These are phyloP conservation scores for Acipenser ruthenus DNA, from an alignment of 2,797 vertebrate genomes.

Conservation along the genomic window DNA sequence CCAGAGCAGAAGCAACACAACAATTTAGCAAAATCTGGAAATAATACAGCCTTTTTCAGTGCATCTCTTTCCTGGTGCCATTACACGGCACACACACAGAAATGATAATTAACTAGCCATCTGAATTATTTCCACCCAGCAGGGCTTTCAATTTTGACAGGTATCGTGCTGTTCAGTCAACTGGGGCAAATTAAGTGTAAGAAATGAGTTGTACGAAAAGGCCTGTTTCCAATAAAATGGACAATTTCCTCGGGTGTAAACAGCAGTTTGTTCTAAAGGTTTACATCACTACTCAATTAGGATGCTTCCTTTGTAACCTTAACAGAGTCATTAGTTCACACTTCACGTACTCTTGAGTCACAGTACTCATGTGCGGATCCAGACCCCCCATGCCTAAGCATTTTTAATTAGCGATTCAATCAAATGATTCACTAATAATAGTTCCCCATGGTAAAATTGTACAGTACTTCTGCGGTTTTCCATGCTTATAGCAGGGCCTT, in stretches of 20 bases:
- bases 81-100: constrained; percentile 50
- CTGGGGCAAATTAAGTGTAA: constrained; percentile 12
- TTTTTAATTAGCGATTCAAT: too few relatives aligned
- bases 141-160: constrained; percentile 42
- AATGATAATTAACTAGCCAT: constrained; percentile 50
- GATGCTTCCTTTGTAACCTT: too few relatives aligned
- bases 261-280: constrained; percentile 6
- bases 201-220: constrained; percentile 4
- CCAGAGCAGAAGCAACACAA: too few relatives aligned
- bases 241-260: not conserved
- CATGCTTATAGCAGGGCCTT: too few relatives aligned
- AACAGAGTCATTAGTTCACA: too few relatives aligned
- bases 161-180: constrained; percentile 40
- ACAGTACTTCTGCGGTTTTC: too few relatives aligned
- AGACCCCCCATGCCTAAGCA: too few relatives aligned
- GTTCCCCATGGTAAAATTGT: too few relatives aligned
- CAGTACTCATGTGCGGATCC: too few relatives aligned
- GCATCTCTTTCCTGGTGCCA: constrained; percentile 5
- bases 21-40: constrained; percentile 14
- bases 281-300: constrained; percentile 1
- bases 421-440: too few relatives aligned
- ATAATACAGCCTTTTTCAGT: constrained; percentile 10
- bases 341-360: too few relatives aligned
- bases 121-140: constrained; percentile 56
- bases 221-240: not conserved